phyloP scores from a whole-genome alignment of 2,888 invertebrate genomes.

The Lasioglossum pauxillum region DNA sequence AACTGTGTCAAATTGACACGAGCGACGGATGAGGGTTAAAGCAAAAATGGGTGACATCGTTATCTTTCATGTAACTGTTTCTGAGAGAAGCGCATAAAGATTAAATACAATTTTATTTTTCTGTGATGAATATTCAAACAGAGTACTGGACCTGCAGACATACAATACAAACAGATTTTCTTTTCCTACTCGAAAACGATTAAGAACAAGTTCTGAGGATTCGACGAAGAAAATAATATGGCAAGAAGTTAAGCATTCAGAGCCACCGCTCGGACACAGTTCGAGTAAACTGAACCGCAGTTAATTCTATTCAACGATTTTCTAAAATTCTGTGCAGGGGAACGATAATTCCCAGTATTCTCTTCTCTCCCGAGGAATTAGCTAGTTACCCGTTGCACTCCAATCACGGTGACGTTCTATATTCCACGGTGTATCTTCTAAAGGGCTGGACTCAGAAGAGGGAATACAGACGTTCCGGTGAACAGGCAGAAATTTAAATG shows the following conservation, averaged over 20 bases:
- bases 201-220: no score
- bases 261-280: background rate
- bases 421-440: slow-evolving; percentile 4
- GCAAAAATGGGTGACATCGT: no score
- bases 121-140: no score
- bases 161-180: background rate
- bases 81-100: no score
- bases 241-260: background rate
- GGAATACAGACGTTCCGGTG: background rate
- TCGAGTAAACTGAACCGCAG: background rate
- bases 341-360: background rate
- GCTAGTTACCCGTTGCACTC: slow-evolving; percentile 10
- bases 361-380: background rate
- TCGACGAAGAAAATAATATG: no score
- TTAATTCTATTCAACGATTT: background rate
- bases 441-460: slow-evolving; percentile 11
- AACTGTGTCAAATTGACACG: no score
- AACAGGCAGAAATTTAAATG: slow-evolving; percentile 46
- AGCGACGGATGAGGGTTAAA: no score
- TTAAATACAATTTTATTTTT: no score
- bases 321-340: background rate
- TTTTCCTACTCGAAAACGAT: background rate
- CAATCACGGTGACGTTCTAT: background rate
- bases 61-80: no score
- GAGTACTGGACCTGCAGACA: no score